Base-by-base conservation (phyloP, 2,797 vertebrate species). In the Loriculus beryllinus region DNA sequence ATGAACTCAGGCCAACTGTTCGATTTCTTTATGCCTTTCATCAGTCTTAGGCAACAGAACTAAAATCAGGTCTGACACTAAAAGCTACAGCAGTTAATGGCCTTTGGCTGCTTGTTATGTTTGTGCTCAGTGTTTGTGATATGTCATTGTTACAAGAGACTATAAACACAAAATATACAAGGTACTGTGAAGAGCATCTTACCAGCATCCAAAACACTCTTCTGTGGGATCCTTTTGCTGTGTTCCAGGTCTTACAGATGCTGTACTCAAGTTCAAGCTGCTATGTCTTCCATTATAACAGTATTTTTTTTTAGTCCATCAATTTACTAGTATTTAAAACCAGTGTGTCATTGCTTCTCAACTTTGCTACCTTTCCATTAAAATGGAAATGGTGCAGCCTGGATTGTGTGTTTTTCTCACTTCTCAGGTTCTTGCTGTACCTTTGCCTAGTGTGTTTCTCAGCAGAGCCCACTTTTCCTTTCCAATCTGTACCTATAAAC, bases 21-120 rank as follows among this genome's bases (percentile, higher is more conserved):
- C n/a, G 31, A 87, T 94, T 87, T 49, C 79, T 82, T 87, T 81
- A 59, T 87, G 79, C 18, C 39, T 69, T n/a, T 78, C 35, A 77
- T 60, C 45, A 57, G 45, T 68, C 64, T 89, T 94, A 52, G 68
- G 51, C 72, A 82, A 54, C 0, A 6, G 62, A 77, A 83, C 47
- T 78, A 65, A 81, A 92, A 47, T n/a, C 65, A 86, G 57, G 23
- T 72, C 69, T 86, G 79, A 81, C 65, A 37, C 62, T 92, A 72
- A 93, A 92, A 88, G 72, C 85, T 75, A 7, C 37, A 72, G n/a
- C 1, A 2, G 29, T 65, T 82, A 82, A 93, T 86, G 69, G 43
- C 68, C 69, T 91, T 86, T 82, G 60, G 29, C 67, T 49, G 35
- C 70, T 79, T 75, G 10, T 63, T 52, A 26, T 0, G 2, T 85